Percentiles rank a stretch among this genome's conserved stretches.
Evolutionary conservation across 2,797 vertebrate species (phyloP).

Genomic region (Falco rusticolus): DNA sequence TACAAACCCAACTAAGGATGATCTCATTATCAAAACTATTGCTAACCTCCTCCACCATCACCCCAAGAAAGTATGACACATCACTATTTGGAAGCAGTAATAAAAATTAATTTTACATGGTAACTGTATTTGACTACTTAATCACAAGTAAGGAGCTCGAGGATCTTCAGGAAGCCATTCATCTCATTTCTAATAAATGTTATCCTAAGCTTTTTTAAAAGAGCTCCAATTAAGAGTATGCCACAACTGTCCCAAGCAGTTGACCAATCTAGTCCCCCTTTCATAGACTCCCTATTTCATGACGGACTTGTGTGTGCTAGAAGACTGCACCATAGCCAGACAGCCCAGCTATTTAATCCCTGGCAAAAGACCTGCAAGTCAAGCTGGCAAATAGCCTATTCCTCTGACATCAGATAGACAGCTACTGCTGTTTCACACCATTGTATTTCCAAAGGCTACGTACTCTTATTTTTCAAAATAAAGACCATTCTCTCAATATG

Average conservation of each 20-base stretch:
- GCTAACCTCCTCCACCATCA: accelerated
- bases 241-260: not conserved
- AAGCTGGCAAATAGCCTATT: not conserved
- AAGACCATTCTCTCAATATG: not conserved
- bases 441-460: not conserved
- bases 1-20: not conserved
- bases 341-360: not conserved
- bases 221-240: not conserved
- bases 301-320: accelerated
- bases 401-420: not conserved
- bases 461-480: not conserved
- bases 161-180: not conserved
- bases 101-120: not conserved
- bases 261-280: not conserved
- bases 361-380: not conserved
- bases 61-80: not conserved
- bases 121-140: not conserved
- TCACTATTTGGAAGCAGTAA: not conserved
- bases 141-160: not conserved
- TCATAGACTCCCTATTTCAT: not conserved
- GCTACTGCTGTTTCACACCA: not conserved
- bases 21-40: not conserved
- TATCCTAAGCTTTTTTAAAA: not conserved
- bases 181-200: not conserved
- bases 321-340: not conserved